These are phyloP conservation scores for Orius laevigatus DNA, from an alignment of 1,140 invertebrate species.

Conservation along the genomic window DNA sequence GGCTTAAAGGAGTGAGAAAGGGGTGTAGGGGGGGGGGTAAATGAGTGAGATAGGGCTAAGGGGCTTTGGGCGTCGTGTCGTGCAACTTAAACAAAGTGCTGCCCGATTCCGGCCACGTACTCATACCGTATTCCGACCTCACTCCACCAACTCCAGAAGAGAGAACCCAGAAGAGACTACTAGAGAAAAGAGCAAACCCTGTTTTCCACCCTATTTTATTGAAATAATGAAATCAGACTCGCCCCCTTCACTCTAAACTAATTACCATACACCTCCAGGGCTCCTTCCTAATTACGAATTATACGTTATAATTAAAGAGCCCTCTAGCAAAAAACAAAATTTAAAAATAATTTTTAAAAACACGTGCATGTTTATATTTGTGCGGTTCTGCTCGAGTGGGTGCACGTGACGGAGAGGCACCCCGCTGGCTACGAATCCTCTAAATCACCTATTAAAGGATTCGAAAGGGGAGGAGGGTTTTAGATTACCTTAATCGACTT, in stretches of 20 bases:
- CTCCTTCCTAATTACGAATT: too few species aligned
- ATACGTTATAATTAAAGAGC: too few species aligned
- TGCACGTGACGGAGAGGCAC: too few species aligned
- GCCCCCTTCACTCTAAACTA: neutral
- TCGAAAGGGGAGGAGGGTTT: too few species aligned
- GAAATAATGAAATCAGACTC: constrained; percentile 4
- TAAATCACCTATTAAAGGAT: too few species aligned
- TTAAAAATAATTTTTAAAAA: too few species aligned
- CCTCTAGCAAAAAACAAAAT: too few species aligned
- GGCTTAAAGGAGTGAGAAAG: neutral
- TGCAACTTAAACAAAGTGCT: constrained; percentile 6
- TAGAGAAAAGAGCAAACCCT: neutral
- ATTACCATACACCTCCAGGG: too few species aligned
- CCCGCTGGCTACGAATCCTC: too few species aligned
- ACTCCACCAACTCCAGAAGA: neutral
- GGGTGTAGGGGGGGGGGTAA: neutral
- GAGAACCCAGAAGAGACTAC: neutral
- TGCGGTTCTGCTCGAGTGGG: too few species aligned
- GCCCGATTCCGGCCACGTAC: constrained; percentile 1
- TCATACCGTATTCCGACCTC: constrained; percentile 6
- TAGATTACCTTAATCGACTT: too few species aligned
- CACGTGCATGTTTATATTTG: too few species aligned
- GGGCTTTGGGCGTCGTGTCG: constrained; percentile 1
- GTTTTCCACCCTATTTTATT: constrained; percentile 9
- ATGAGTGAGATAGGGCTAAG: constrained; percentile 6